Conservation (phyloP, 2,888 invertebrate species). For the Mimachlamys varia region DNA sequence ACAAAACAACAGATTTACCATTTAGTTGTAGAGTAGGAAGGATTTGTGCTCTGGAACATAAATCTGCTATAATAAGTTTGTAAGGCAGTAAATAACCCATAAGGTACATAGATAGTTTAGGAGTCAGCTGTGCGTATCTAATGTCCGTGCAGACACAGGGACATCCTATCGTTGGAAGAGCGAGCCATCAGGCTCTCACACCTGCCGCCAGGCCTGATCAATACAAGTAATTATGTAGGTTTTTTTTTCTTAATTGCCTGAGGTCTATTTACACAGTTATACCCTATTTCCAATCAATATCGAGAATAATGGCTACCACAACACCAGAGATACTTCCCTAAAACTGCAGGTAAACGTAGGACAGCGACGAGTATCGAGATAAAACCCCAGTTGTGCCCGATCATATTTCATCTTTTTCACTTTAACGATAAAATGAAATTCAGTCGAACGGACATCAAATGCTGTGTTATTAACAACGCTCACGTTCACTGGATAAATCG, state of each 20-base stretch:
- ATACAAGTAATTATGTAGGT: neutral
- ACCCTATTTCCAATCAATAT: conserved; percentile 4
- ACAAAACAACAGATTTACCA: neutral
- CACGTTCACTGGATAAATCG: neutral
- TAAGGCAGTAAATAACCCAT: neutral
- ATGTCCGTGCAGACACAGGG: neutral
- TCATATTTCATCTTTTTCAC: conserved; percentile 17
- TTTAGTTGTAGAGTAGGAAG: neutral
- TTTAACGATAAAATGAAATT: neutral
- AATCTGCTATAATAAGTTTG: neutral
- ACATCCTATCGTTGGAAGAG: neutral
- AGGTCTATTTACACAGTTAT: conserved; percentile 31
- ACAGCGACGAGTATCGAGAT: neutral
- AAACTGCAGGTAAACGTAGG: neutral
- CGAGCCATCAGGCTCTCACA: conserved; percentile 29
- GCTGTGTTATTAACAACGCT: neutral
- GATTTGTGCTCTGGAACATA: neutral
- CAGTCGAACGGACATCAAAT: neutral
- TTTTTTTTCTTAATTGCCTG: conserved; percentile 13
- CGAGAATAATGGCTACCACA: neutral
- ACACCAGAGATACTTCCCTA: neutral
- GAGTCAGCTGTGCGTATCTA: conserved; percentile 27
- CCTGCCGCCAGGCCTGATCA: neutral
- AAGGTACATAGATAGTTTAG: neutral
- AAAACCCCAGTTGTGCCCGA: neutral